These are phyloP conservation scores for Sparidentex hasta DNA, from an alignment of 2,797 vertebrate species.

Conservation along the genomic window DNA sequence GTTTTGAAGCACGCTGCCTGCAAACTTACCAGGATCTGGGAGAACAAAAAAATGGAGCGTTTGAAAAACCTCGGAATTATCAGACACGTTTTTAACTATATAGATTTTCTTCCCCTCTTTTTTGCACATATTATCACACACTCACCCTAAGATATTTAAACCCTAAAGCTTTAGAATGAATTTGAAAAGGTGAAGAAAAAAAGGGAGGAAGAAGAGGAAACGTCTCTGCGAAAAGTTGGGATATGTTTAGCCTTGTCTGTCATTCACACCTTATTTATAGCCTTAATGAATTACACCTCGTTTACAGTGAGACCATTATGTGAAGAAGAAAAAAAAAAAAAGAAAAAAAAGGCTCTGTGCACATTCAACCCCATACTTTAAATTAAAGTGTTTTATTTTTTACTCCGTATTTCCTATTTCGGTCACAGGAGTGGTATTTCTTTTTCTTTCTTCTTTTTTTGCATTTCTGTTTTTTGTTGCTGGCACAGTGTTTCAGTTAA, in stretches of 20 bases:
- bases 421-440: background rate
- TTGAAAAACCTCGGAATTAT: too few species aligned
- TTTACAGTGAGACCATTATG: background rate
- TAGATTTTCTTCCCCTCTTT: background rate
- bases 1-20: slow-evolving; percentile 11
- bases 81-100: slow-evolving; percentile 5
- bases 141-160: background rate
- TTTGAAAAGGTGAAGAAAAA: slow-evolving; percentile 40
- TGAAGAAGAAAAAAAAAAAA: background rate
- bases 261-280: slow-evolving; percentile 53
- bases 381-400: background rate
- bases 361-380: background rate
- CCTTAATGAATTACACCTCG: slow-evolving; percentile 39
- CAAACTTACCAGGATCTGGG: slow-evolving; percentile 28
- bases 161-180: background rate
- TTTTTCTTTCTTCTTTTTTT: too few species aligned
- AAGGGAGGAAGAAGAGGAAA: background rate
- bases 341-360: background rate
- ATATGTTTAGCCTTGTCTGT: slow-evolving; percentile 38
- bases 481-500: slow-evolving; percentile 41
- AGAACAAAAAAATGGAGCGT: too few species aligned
- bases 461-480: background rate
- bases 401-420: slow-evolving; percentile 1
- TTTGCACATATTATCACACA: slow-evolving; percentile 14
- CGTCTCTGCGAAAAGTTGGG: slow-evolving; percentile 27